Evolutionary conservation across 1,140 invertebrate species (phyloP).

Genomic region (Archivesica marissinica): DNA sequence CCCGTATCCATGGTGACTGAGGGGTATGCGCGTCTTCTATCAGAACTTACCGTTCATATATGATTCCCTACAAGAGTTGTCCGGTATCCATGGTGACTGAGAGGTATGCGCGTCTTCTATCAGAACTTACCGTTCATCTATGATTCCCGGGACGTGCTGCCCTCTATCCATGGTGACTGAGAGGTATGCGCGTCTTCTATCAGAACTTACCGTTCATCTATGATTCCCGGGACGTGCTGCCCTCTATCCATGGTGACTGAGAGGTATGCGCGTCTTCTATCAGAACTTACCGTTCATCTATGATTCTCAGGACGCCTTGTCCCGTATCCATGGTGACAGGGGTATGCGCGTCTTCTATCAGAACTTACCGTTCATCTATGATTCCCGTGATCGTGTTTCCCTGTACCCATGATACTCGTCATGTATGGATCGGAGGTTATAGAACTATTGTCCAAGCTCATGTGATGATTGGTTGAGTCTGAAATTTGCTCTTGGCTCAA

Average conservation of each 20-base stretch:
- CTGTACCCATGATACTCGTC: background rate
- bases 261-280: constrained; percentile 47
- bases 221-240: constrained; percentile 24
- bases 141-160: constrained; percentile 24
- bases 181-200: constrained; percentile 47
- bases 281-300: constrained; percentile 57
- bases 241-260: constrained; percentile 4
- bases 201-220: constrained; percentile 57
- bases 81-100: no score
- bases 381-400: constrained; percentile 34
- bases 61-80: no score
- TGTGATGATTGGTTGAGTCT: no score
- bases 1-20: no score
- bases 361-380: constrained; percentile 54
- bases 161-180: constrained; percentile 4
- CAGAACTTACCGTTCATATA: no score
- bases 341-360: constrained; percentile 48
- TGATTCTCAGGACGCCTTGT: constrained; percentile 21
- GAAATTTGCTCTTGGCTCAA: no score
- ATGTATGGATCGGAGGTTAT: no score
- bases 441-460: no score
- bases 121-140: constrained; percentile 57
- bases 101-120: no score
- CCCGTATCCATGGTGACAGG: constrained; percentile 19
- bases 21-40: no score